Conservation (phyloP, 2,888 invertebrate genomes). For the Aspidapion aeneum region DNA sequence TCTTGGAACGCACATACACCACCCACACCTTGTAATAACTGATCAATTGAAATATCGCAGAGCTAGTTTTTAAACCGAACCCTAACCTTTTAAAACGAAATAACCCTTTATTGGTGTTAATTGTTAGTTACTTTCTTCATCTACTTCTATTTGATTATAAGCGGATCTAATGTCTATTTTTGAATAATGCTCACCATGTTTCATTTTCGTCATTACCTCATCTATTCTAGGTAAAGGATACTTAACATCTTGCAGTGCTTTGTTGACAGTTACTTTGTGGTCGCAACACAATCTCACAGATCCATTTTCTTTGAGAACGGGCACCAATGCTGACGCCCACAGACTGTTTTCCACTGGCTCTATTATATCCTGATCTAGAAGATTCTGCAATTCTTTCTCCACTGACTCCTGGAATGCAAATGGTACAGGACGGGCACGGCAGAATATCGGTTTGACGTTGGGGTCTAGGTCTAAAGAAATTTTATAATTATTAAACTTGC, state of each 20-base stretch:
- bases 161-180: slow-evolving; percentile 30
- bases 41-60: slow-evolving; percentile 34
- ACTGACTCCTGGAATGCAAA: slow-evolving; percentile 24
- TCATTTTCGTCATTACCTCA: slow-evolving; percentile 23
- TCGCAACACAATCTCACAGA: slow-evolving; percentile 31
- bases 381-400: slow-evolving; percentile 20
- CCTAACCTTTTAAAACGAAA: slow-evolving; percentile 38
- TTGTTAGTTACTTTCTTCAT: slow-evolving; percentile 33
- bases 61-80: slow-evolving; percentile 38
- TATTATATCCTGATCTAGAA: slow-evolving; percentile 23
- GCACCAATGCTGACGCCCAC: slow-evolving; percentile 33
- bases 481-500: slow-evolving; percentile 9
- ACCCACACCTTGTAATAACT: slow-evolving; percentile 4
- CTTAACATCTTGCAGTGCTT: slow-evolving; percentile 24
- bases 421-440: slow-evolving; percentile 20
- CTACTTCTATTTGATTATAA: slow-evolving; percentile 38
- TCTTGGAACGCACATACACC: slow-evolving; percentile 10
- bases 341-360: slow-evolving; percentile 11
- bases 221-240: slow-evolving; percentile 27
- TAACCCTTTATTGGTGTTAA: slow-evolving; percentile 40
- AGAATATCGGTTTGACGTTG: slow-evolving; percentile 17
- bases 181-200: slow-evolving; percentile 26
- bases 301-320: slow-evolving; percentile 28
- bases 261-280: slow-evolving; percentile 33
- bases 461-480: slow-evolving; percentile 7